Percentiles rank a stretch among this genome's conserved stretches.
These are phyloP conservation scores for Gasteruption jaculator DNA, from an alignment of 2,888 invertebrate genomes.

Conservation along the genomic window DNA sequence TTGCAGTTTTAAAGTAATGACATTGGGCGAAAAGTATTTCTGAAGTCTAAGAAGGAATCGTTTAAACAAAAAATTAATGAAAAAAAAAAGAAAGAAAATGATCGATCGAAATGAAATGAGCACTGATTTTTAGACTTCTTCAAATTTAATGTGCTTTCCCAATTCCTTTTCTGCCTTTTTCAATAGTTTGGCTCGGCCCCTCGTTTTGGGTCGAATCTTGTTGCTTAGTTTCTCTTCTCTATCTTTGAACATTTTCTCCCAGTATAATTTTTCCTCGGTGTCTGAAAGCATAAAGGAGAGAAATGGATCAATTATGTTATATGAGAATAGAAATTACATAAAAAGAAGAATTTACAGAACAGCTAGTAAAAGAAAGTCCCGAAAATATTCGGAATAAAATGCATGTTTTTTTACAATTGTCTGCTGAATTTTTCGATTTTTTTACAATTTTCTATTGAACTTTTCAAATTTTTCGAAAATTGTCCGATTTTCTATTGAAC, in stretches of 20 bases:
- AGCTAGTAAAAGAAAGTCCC: conserved; percentile 46
- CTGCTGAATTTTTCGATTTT: conserved; percentile 1
- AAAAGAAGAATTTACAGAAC: too few species aligned
- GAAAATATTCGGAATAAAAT: conserved; percentile 19
- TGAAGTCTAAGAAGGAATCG: too few species aligned
- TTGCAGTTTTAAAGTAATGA: too few species aligned
- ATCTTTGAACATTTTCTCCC: conserved; percentile 70
- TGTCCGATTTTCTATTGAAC: conserved; percentile 39
- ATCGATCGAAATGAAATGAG: too few species aligned
- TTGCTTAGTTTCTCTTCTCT: conserved; percentile 56
- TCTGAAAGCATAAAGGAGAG: conserved; percentile 56
- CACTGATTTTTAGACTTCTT: conserved; percentile 57
- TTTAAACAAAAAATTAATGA: too few species aligned
- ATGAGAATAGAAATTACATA: conserved; percentile 50
- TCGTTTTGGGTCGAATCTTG: conserved; percentile 53
- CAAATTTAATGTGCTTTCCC: conserved; percentile 71
- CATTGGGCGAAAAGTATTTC: too few species aligned
- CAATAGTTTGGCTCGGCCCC: conserved; percentile 60
- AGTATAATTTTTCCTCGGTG: conserved; percentile 72
- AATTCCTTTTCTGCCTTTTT: conserved; percentile 64
- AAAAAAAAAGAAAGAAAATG: too few species aligned
- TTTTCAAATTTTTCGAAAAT: conserved; percentile 47
- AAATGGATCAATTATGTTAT: conserved; percentile 49
- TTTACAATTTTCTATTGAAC: conserved; percentile 37
- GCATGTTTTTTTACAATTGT: not conserved